Conservation (phyloP, 23 tunicate species). For the Corella eumyota region DNA sequence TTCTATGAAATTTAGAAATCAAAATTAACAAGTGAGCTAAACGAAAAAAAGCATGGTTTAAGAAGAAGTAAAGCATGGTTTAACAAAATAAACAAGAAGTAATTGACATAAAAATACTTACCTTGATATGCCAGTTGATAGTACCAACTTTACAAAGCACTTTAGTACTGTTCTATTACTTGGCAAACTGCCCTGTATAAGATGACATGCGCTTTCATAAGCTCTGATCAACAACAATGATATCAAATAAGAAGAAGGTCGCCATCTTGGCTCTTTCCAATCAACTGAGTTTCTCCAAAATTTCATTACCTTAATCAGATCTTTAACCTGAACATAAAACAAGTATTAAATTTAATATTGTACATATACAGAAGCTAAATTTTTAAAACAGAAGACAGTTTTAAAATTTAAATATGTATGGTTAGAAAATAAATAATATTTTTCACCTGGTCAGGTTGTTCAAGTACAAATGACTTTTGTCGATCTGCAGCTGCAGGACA, state of each 20-base stretch:
- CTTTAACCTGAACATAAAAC: slow-evolving; percentile 48
- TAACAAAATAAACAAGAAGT: too few relatives aligned
- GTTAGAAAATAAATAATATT: background rate
- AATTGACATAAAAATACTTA: too few relatives aligned
- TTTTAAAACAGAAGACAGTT: background rate
- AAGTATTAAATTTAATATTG: too few relatives aligned
- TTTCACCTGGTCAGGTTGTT: slow-evolving; percentile 72
- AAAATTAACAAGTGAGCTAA: slow-evolving; percentile 36
- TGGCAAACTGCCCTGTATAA: slow-evolving; percentile 64
- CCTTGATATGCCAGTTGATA: slow-evolving; percentile 41
- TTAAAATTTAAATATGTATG: background rate
- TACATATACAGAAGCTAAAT: too few relatives aligned
- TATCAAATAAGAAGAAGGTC: slow-evolving; percentile 63
- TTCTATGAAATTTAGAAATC: background rate
- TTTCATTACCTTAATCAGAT: slow-evolving; percentile 63
- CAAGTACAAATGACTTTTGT: slow-evolving; percentile 53
- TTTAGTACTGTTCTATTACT: slow-evolving; percentile 50
- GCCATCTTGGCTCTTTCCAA: slow-evolving; percentile 78
- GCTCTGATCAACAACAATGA: slow-evolving; percentile 64
- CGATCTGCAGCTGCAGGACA: slow-evolving; percentile 74
- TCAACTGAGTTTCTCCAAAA: slow-evolving; percentile 71
- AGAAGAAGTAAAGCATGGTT: too few relatives aligned
- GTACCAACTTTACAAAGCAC: slow-evolving; percentile 61
- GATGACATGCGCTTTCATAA: slow-evolving; percentile 77
- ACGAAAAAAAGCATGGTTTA: background rate